Evolutionary conservation across 2,888 invertebrate genomes (phyloP), one percentile per base, ranked within the genome.

Genomic region (Eupelmus urozonus): DNA sequence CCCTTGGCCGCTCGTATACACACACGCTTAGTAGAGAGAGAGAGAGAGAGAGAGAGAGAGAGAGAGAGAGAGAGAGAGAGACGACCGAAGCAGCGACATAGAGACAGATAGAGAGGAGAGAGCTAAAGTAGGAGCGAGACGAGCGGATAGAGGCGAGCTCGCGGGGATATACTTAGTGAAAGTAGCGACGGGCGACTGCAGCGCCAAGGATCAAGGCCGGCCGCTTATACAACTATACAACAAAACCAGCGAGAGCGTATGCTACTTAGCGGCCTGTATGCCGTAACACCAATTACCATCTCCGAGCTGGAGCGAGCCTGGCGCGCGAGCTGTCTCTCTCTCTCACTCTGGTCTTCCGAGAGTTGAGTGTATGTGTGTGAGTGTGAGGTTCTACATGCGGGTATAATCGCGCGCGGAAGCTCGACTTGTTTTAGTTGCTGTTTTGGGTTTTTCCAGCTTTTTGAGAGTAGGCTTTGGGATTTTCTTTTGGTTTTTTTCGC

Each of bases 171-270:
- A 84, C 78, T 84, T 83, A 88, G 88, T 88, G 88, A 88, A 88
- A 88, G 88, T 88, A 87, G 85, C 85, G 82, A 83, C 29, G 78
- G 84, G 83, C 87, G 85, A 88, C 85, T 87, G 85, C 85, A 88
- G 87, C 88, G 87, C 87, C 85, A 88, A 87, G 88, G 88, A 88
- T 88, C 88, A 88, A 88, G 88, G 88, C 88, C 88, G 87, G 85
- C 84, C 81, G 83, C 84, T 86, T 85, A 83, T 82, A 82, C 83
- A 83, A 83, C 83, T 83, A 81, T 49, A 70, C 25, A 75, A 75
- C 29, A 70, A 69, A 75, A 79, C 55, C 49, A 53, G 49, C 65
- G 45, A 57, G 70, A 70, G 59, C 23, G 55, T 7, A 23, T 60
- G 7, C 5, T 55, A 55, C n/a, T 40, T 40, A 53, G 20, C 42